Base-by-base conservation (phyloP, 1,140 invertebrate genomes). In the Drosophila asahinai region DNA sequence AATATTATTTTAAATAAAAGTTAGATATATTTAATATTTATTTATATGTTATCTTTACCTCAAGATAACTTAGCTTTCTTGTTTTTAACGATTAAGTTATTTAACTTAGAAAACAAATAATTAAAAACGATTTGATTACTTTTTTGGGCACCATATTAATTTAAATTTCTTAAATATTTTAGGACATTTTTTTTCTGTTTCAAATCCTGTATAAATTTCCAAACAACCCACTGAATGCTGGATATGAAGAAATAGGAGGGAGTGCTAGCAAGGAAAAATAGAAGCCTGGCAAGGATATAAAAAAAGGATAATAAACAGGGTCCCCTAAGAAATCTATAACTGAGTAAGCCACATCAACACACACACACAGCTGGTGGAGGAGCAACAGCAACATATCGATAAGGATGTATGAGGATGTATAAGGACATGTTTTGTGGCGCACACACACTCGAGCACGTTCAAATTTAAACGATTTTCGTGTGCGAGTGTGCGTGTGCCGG, bases 241-340 rank as follows among this genome's bases (percentile, higher is more conserved):
- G 38, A 12, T n/a, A 42, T n/a, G 6, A 2, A 42, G 7, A 15
- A 47, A n/a, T 3, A 42, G 9, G 17, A 47, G 33, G 17, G 14
- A 15, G 14, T 9, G 48, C 49, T 54, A 22, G 17, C 33, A 7
- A 6, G 45, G 43, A 15, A n/a, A 36, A 65, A 57, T 36, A 70
- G 64, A 52, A 54, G 64, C 42, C 66, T 65, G 66, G 72, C 62
- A 83, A 86, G 84, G 80, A 83, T 86, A 86, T 86, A 71, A 71
- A 86, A 84, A 86, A 86, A 80, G 84, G 84, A 87, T 87, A 87
- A 87, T 87, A 87, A 87, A 89, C 83, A 87, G 72, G 75, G 83
- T 87, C 84, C 83, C 83, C 83, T 67, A 87, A 87, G 83, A 87
- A 87, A 87, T 87, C 84, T 87, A 87, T 87, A 87, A 89, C 83